phyloP scores from a whole-genome alignment of 2,113 vertebrate species.

The Chaetodon trifascialis region DNA sequence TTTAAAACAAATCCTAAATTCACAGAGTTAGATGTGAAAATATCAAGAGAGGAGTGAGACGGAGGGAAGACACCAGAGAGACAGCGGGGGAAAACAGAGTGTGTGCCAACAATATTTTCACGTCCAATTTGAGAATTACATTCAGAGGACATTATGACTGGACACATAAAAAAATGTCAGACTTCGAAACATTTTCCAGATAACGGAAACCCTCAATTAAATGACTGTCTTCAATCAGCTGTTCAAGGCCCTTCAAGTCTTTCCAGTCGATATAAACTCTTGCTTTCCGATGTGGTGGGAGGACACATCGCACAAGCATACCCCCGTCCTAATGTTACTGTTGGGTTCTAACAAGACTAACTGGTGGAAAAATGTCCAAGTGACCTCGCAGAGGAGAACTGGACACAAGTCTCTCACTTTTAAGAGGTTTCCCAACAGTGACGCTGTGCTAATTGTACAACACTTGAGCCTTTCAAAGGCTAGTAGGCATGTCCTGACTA shows the following conservation, averaged over 20 bases:
- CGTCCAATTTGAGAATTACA: too few relatives aligned
- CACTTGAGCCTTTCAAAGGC: conserved; percentile 41
- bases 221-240: background rate
- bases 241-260: background rate
- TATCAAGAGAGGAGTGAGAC: too few relatives aligned
- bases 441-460: conserved; percentile 30
- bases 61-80: too few relatives aligned
- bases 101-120: too few relatives aligned
- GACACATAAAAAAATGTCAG: too few relatives aligned
- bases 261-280: background rate
- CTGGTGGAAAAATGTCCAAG: conserved; percentile 10
- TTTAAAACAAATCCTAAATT: too few relatives aligned
- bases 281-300: background rate
- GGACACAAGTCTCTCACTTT: conserved; percentile 18
- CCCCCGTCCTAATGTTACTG: background rate
- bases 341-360: background rate
- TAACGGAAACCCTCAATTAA: background rate
- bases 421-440: conserved; percentile 37
- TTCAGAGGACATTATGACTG: too few relatives aligned
- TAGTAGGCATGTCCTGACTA: conserved; percentile 33
- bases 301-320: background rate
- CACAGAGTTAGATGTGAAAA: too few relatives aligned
- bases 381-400: background rate
- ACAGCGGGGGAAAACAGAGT: too few relatives aligned
- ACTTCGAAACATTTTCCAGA: too few relatives aligned